Evolutionary conservation across 2,797 vertebrate species (phyloP).

Genomic region (Apodemus agrarius): DNA sequence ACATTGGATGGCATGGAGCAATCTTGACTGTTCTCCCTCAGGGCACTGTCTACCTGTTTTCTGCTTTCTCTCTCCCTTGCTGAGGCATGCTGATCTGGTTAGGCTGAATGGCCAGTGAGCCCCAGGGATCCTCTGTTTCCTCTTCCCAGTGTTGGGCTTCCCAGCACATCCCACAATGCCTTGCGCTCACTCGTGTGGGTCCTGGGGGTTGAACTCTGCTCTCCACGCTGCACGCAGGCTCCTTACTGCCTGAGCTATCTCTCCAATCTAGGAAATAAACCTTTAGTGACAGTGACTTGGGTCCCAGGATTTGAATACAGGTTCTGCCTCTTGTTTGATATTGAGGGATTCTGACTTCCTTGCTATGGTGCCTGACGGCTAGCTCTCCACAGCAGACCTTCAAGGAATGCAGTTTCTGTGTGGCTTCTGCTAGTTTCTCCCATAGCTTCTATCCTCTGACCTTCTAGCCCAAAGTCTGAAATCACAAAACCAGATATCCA

Average conservation of each 20-base stretch:
- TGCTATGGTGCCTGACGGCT: accelerated
- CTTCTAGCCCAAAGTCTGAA: not conserved
- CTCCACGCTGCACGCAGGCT: not conserved
- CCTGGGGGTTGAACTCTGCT: not conserved
- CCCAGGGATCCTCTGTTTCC: too few relatives aligned
- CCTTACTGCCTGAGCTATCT: not conserved
- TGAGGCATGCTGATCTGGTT: not conserved
- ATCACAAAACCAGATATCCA: not conserved
- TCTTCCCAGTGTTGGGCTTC: not conserved
- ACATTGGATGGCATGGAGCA: too few relatives aligned
- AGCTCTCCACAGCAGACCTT: accelerated
- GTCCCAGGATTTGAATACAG: not conserved
- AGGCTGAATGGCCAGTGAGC: not conserved
- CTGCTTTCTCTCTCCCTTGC: not conserved
- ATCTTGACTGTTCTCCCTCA: not conserved
- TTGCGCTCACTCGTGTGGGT: not conserved
- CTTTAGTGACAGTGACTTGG: not conserved
- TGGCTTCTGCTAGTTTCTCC: accelerated
- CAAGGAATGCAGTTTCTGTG: accelerated
- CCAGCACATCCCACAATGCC: not conserved
- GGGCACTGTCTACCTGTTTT: not conserved
- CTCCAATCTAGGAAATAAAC: not conserved
- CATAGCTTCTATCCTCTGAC: not conserved
- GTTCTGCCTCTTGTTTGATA: not conserved
- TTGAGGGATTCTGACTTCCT: not conserved